phyloP scores from a whole-genome alignment of 2,113 vertebrate species.

The Glaucidium brasilianum region DNA sequence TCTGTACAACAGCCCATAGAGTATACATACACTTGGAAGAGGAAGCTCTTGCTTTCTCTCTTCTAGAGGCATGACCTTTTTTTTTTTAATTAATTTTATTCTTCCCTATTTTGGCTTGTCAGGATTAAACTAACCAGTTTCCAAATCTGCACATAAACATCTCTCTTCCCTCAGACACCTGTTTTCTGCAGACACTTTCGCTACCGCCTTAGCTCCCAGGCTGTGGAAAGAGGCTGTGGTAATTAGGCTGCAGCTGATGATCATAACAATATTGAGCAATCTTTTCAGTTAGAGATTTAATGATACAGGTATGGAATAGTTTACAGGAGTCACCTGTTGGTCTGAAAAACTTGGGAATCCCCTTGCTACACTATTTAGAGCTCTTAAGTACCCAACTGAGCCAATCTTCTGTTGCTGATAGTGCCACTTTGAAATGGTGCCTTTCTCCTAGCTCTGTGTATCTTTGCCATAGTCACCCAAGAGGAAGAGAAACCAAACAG shows the following conservation, averaged over 20 bases:
- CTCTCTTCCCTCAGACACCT: not conserved
- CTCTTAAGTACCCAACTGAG: not conserved
- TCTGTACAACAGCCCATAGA: rapidly evolving
- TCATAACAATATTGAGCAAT: not conserved
- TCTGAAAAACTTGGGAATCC: not conserved
- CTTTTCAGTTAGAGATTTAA: not conserved
- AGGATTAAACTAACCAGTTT: not conserved
- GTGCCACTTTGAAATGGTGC: not conserved
- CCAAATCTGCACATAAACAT: not conserved
- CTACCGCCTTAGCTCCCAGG: not conserved
- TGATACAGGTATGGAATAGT: not conserved
- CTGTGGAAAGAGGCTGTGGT: not conserved
- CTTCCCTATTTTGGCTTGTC: not conserved
- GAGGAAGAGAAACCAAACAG: not conserved
- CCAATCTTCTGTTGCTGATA: not conserved
- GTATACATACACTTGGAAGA: not conserved
- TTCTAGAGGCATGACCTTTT: not conserved
- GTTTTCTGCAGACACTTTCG: not conserved
- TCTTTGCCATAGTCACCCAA: not conserved
- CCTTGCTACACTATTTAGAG: not conserved
- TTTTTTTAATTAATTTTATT: not conserved
- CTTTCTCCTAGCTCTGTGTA: not conserved
- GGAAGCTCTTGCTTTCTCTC: not conserved
- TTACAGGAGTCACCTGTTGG: not conserved
- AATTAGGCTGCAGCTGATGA: not conserved